Base-by-base conservation (phyloP, 2,888 invertebrate genomes). In the Idaea dimidiata region DNA sequence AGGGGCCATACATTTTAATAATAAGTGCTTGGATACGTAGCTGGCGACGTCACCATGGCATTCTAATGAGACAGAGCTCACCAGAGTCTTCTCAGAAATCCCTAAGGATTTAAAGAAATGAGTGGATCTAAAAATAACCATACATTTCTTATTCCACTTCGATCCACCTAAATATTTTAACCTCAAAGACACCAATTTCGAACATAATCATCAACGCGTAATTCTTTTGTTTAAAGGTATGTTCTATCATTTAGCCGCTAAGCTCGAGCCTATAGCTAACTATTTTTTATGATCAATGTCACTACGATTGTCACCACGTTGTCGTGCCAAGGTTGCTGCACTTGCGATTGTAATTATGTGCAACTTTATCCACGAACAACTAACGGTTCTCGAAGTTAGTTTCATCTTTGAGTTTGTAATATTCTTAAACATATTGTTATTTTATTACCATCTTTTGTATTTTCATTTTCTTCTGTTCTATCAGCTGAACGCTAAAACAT, bases 281-380 rank as follows among this genome's bases (percentile, higher is more conserved):
- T 17, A 16, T 54, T 54, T 54, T 17, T 17, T n/a, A 16, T 17
- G 16, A 17, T n/a, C 8, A 74, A 69, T 67, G 10, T 7, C 18
- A 56, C 18, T 14, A 17, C 10, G 17, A 17, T 4, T 77, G 76
- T 76, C 79, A 74, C 67, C 67, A 63, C 53, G 43, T 31, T 59
- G 65, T 14, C 10, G 43, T 43, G 64, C 72, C 81, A 83, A 83
- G 83, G 83, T 79, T 73, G 74, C 78, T 82, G 81, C 82, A 82
- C 78, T 73, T 68, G 75, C 72, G 70, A 74, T 75, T 78, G 74
- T 72, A 74, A 73, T 72, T 24, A 69, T 72, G 65, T 70, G 74
- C 72, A 56, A 60, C 54, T 18, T 56, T 17, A 56, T 56, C 56
- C 18, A 56, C 17, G 16, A 17, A 56, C 4, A 17, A 56, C 56